Conservation (phyloP, 2,797 vertebrate genomes). For the Spea hammondii region DNA sequence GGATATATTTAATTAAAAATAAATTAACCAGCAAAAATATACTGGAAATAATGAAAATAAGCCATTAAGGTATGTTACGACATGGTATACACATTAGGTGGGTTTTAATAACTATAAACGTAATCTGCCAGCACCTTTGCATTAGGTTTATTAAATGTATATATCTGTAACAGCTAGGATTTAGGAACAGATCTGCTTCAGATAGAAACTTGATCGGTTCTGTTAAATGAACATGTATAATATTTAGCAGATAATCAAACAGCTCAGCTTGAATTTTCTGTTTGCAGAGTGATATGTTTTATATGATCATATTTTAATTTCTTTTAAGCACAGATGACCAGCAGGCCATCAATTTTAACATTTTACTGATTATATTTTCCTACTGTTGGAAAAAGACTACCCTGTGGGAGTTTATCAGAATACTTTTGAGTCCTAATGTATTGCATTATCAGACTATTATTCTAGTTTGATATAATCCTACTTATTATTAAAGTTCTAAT, state of each 20-base stretch:
- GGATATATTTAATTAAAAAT: no score
- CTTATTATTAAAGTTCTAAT: conserved; percentile 42
- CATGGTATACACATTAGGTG: no score
- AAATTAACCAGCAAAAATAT: no score
- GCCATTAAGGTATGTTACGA: no score
- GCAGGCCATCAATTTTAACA: conserved; percentile 63
- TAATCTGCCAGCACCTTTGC: no score
- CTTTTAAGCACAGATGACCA: conserved; percentile 63
- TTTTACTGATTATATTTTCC: conserved; percentile 65
- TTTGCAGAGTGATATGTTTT: conserved; percentile 38
- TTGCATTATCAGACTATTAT: conserved; percentile 52
- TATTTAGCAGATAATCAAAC: conserved; percentile 61
- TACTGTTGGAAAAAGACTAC: conserved; percentile 60
- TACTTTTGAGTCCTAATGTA: conserved; percentile 56
- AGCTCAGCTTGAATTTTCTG: conserved; percentile 54
- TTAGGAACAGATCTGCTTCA: neutral
- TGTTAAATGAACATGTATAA: conserved; percentile 46
- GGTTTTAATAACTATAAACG: no score
- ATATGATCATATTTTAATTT: conserved; percentile 60
- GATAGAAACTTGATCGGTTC: conserved; percentile 19
- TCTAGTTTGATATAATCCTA: conserved; percentile 38
- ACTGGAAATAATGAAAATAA: no score
- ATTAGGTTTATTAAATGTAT: no score
- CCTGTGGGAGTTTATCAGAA: conserved; percentile 66
- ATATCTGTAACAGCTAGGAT: no score